Percentiles rank a stretch among this genome's conserved stretches.
Evolutionary conservation across 2,797 vertebrate species (phyloP).

Genomic region (Cyclura pinguis): DNA sequence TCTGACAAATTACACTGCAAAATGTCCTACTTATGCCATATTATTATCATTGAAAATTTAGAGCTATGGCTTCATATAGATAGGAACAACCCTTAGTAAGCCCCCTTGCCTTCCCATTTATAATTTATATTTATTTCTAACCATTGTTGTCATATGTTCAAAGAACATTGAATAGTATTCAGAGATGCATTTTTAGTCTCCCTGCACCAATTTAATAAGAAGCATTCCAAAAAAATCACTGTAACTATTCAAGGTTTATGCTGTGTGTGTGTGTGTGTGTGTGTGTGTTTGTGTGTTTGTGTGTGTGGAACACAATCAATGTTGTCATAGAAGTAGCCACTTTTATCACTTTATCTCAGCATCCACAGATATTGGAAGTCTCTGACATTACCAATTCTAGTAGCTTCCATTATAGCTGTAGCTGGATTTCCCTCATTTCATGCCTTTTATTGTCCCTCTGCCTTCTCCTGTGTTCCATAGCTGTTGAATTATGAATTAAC

Average conservation of each 20-base stretch:
- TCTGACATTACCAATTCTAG: neutral
- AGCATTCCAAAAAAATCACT: too few relatives aligned
- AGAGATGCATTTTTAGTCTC: neutral
- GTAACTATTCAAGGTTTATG: neutral
- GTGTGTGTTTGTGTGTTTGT: neutral
- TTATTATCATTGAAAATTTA: neutral
- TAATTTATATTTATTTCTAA: neutral
- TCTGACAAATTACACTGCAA: constrained; percentile 17
- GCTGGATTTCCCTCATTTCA: neutral
- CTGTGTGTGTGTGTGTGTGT: neutral
- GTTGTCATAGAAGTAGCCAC: neutral
- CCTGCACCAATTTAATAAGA: neutral
- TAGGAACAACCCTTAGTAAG: neutral
- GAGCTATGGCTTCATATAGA: neutral
- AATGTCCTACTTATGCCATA: constrained; percentile 6
- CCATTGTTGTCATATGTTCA: neutral
- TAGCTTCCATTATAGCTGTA: neutral
- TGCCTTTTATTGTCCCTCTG: neutral
- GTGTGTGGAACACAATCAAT: neutral
- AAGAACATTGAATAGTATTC: neutral
- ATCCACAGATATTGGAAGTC: neutral
- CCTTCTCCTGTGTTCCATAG: too few relatives aligned
- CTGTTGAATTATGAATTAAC: neutral
- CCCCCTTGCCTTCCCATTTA: neutral
- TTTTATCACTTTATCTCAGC: neutral